Evolutionary conservation across 2,888 invertebrate species (phyloP).

Genomic region (Idaea straminata): DNA sequence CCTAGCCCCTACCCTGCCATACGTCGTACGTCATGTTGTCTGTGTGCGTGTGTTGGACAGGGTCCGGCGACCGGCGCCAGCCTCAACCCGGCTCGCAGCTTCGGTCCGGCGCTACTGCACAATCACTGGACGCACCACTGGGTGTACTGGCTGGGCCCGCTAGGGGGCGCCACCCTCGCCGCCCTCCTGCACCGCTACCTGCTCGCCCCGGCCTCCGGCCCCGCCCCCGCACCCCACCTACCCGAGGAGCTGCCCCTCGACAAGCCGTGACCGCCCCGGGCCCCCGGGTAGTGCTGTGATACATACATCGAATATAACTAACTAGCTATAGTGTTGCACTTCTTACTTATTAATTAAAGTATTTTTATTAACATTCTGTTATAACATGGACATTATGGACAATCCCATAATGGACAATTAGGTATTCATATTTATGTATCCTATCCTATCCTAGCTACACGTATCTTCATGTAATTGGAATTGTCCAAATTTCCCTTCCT

Average conservation of each 20-base stretch:
- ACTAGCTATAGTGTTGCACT: background rate
- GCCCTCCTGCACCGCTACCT: slow-evolving; percentile 55
- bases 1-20: no score
- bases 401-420: no score
- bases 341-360: slow-evolving; percentile 4
- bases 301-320: background rate
- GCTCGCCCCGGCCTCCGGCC: slow-evolving; percentile 64
- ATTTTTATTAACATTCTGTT: no score
- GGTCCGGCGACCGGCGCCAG: slow-evolving; percentile 85
- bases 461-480: no score
- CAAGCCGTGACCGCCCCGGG: slow-evolving; percentile 41
- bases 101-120: slow-evolving; percentile 86
- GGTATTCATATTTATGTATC: no score
- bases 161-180: slow-evolving; percentile 56
- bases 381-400: no score
- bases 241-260: slow-evolving; percentile 79
- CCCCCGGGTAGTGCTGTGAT: no score
- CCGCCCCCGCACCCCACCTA: slow-evolving; percentile 62
- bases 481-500: no score
- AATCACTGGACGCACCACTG: slow-evolving; percentile 82
- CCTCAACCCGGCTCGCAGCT: slow-evolving; percentile 85
- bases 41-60: slow-evolving; percentile 32
- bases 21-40: slow-evolving; percentile 5
- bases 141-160: slow-evolving; percentile 79
- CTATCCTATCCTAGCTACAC: no score